Percentiles rank a stretch among this genome's conserved stretches.
phyloP scores from a whole-genome alignment of 2,888 invertebrate genomes.

The Drosophila greeni region DNA sequence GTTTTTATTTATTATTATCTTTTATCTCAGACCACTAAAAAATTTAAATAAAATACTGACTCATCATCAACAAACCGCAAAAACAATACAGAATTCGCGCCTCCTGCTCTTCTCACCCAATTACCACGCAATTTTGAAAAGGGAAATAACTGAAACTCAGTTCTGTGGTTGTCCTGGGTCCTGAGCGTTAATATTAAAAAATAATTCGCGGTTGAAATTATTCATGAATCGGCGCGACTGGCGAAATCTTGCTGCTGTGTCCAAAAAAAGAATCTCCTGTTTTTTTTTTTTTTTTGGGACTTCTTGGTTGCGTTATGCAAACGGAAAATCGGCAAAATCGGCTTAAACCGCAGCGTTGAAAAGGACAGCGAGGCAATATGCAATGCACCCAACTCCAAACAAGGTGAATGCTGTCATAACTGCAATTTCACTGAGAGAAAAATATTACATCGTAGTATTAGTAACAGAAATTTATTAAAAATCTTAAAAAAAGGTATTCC shows the following conservation, averaged over 20 bases:
- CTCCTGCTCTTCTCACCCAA: slow-evolving; percentile 27
- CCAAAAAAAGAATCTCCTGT: slow-evolving; percentile 16
- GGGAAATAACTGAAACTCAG: slow-evolving; percentile 43
- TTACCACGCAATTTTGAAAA: slow-evolving; percentile 5
- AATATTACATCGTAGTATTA: too few relatives aligned
- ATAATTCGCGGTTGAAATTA: slow-evolving; percentile 71
- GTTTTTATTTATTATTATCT: neutral
- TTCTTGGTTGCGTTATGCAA: slow-evolving; percentile 45
- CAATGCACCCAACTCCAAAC: slow-evolving; percentile 25
- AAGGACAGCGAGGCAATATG: slow-evolving; percentile 57
- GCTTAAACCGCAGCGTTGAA: slow-evolving; percentile 66
- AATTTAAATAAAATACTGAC: neutral
- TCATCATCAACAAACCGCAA: slow-evolving; percentile 46
- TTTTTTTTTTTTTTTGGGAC: neutral
- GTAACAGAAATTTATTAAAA: too few relatives aligned
- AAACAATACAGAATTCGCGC: slow-evolving; percentile 50
- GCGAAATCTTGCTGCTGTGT: slow-evolving; percentile 73
- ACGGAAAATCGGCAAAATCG: slow-evolving; percentile 60
- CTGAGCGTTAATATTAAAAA: slow-evolving; percentile 65
- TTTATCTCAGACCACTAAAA: slow-evolving; percentile 44
- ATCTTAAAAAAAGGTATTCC: too few relatives aligned
- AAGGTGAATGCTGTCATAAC: slow-evolving; percentile 28
- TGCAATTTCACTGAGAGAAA: slow-evolving; percentile 14
- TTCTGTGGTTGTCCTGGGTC: slow-evolving; percentile 41
- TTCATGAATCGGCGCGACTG: slow-evolving; percentile 62